These are phyloP conservation scores for Enteromius fasciolatus DNA, from an alignment of 2,797 vertebrate genomes.

Conservation along the genomic window DNA sequence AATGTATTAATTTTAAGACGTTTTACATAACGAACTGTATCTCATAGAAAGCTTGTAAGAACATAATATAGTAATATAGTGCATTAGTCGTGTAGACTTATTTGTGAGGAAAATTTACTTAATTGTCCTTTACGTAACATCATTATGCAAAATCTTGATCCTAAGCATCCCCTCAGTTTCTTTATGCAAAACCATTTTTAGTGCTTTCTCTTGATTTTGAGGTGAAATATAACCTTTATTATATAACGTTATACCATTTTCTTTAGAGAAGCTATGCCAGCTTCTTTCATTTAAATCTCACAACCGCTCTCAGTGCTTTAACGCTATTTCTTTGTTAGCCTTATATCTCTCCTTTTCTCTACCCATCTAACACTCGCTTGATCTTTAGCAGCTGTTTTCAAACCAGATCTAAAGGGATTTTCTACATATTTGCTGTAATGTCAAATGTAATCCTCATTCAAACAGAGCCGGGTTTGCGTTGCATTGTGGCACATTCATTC, in stretches of 20 bases:
- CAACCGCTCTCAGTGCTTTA: neutral
- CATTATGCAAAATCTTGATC: neutral
- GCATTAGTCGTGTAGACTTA: neutral
- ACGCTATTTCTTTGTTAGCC: neutral
- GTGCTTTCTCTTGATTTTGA: neutral
- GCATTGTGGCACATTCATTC: constrained; percentile 33
- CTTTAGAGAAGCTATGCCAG: neutral
- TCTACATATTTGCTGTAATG: constrained; percentile 48
- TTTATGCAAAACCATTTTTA: neutral
- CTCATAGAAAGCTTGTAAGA: neutral
- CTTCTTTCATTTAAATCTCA: neutral
- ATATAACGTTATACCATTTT: neutral
- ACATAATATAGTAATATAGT: neutral
- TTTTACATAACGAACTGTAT: neutral
- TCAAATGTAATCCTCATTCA: constrained; percentile 48
- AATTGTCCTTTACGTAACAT: neutral
- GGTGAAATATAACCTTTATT: neutral
- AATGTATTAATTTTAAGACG: neutral
- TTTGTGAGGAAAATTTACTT: neutral
- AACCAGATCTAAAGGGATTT: constrained; percentile 49
- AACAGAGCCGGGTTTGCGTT: constrained; percentile 43
- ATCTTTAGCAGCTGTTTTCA: constrained; percentile 53
- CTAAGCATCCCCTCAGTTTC: neutral
- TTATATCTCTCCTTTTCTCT: neutral
- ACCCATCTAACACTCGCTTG: constrained; percentile 7